Evolutionary conservation across 2,888 invertebrate genomes (phyloP).

Genomic region (Meganola albula): DNA sequence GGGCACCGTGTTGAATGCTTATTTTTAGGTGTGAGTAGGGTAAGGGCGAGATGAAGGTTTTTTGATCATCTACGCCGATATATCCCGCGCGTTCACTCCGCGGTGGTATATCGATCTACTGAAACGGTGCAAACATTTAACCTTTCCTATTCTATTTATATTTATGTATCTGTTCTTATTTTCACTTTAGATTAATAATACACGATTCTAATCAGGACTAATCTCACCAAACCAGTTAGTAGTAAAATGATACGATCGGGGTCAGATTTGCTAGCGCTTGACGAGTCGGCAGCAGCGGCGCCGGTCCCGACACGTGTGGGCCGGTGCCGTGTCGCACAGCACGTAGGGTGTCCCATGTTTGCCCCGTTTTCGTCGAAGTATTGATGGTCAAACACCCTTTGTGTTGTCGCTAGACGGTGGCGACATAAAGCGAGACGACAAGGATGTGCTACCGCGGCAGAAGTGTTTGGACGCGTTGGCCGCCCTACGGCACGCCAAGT

Average conservation of each 20-base stretch:
- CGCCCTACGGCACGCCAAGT: constrained; percentile 99
- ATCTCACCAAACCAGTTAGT: constrained; percentile 8
- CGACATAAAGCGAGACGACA: constrained; percentile 85
- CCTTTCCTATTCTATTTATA: constrained; percentile 24
- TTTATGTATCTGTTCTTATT: constrained; percentile 37
- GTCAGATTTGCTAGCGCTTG: constrained; percentile 2
- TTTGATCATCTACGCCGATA: constrained; percentile 80
- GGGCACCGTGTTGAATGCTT: constrained; percentile 67
- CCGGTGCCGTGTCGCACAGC: not conserved
- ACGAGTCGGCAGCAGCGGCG: not conserved
- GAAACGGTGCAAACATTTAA: constrained; percentile 75
- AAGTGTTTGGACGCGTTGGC: constrained; percentile 99
- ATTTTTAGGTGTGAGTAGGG: constrained; percentile 74
- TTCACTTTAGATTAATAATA: constrained; percentile 27
- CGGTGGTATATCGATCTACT: constrained; percentile 64
- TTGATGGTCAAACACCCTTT: constrained; percentile 89
- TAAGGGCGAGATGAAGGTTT: constrained; percentile 80
- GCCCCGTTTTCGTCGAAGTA: constrained; percentile 70
- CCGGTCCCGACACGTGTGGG: not conserved
- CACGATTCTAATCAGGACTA: constrained; percentile 14
- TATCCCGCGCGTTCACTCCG: constrained; percentile 57
- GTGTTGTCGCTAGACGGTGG: constrained; percentile 78
- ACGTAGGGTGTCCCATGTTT: constrained; percentile 43
- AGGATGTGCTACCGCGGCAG: constrained; percentile 98
- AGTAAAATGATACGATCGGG: constrained; percentile 2